A percentile compares a stretch with the other conserved stretches of the same genome.
phyloP scores from a whole-genome alignment of 2,888 invertebrate genomes.

The Scrobipalpa costella region DNA sequence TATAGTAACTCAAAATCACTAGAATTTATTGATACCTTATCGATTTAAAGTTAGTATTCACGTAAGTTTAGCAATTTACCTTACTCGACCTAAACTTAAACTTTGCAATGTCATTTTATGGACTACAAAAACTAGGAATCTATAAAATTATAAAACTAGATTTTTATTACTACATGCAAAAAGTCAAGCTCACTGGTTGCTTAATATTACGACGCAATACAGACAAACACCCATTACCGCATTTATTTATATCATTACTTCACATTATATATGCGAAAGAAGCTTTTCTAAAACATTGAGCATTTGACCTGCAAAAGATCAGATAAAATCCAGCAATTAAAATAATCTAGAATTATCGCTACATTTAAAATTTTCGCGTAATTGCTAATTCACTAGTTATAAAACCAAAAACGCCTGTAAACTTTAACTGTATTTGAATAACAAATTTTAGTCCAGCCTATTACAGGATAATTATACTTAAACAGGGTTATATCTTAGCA shows the following conservation, averaged over 20 bases:
- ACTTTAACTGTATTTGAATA: constrained; percentile 7
- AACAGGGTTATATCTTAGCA: constrained; percentile 36
- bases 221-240: no score
- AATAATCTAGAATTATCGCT: background rate
- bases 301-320: constrained; percentile 1
- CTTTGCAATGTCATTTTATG: background rate
- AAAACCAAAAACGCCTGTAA: constrained; percentile 18
- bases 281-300: background rate
- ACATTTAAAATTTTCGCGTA: background rate
- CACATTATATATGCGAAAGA: background rate
- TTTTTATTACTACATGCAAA: no score
- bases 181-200: no score
- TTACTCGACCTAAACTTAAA: no score
- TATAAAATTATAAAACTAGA: background rate
- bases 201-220: no score
- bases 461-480: constrained; percentile 13
- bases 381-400: background rate
- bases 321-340: background rate
- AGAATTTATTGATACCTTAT: no score
- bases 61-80: no score
- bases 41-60: no score
- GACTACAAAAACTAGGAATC: background rate
- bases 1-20: no score
- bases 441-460: constrained; percentile 3
- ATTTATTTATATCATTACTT: no score